Conservation (phyloP, 64 coral and sea anemone species). For the Stichodactyla mertensii region DNA sequence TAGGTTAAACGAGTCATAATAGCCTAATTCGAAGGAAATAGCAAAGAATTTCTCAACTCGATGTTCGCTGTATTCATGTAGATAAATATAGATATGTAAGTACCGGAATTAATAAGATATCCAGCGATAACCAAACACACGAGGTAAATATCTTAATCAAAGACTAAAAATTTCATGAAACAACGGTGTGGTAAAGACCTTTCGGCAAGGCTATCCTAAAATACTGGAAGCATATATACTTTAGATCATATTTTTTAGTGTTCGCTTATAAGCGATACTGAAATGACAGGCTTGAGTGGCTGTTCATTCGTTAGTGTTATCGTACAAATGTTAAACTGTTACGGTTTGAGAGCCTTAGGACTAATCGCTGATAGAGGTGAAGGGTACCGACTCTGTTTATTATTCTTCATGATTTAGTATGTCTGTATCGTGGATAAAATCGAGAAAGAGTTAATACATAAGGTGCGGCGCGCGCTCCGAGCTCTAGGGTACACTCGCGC, state of each 20-base stretch:
- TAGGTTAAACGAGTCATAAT: neutral
- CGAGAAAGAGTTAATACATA: neutral
- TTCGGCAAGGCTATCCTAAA: neutral
- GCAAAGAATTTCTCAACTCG: neutral
- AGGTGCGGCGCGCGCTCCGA: neutral
- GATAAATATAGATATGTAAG: neutral
- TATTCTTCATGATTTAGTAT: neutral
- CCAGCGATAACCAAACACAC: neutral
- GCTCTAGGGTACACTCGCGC: too few species aligned
- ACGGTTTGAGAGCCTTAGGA: neutral
- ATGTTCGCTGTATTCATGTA: neutral
- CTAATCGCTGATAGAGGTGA: neutral
- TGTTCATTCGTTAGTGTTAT: neutral
- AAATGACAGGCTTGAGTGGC: neutral
- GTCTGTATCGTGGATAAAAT: neutral
- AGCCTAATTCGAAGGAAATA: neutral
- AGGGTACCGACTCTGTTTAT: neutral
- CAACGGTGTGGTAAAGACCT: neutral
- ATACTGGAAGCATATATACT: neutral
- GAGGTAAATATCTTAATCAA: neutral
- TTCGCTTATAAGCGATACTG: neutral
- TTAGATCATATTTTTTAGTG: neutral
- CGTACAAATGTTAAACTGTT: neutral
- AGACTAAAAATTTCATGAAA: neutral
- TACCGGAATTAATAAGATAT: slow-evolving; percentile 14